phyloP scores from a whole-genome alignment of 1,140 invertebrate genomes.

The Leptinotarsa texana region DNA sequence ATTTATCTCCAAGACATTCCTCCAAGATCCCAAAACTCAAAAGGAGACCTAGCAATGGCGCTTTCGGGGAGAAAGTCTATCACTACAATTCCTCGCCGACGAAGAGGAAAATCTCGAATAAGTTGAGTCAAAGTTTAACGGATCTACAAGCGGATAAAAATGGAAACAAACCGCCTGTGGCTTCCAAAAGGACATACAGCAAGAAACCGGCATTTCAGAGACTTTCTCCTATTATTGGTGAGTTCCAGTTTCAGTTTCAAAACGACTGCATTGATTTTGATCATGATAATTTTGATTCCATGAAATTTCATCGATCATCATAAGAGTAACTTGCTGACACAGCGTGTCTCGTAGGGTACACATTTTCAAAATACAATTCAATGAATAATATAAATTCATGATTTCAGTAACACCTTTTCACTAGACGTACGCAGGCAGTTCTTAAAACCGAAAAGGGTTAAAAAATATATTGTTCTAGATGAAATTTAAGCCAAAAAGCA shows the following conservation, averaged over 20 bases:
- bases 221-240: conserved; percentile 51
- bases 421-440: no score
- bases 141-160: conserved; percentile 44
- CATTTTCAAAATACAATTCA: no score
- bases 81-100: conserved; percentile 30
- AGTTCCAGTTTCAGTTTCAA: not conserved
- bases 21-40: conserved; percentile 43
- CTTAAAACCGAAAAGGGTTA: no score
- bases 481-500: no score
- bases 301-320: no score
- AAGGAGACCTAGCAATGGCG: conserved; percentile 35
- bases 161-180: conserved; percentile 40
- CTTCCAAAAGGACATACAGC: conserved; percentile 29
- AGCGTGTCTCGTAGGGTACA: no score
- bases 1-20: conserved; percentile 27
- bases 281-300: no score
- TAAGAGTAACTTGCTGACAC: no score
- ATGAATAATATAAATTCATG: no score
- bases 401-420: no score
- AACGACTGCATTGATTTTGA: no score
- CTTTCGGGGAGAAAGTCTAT: conserved; percentile 43
- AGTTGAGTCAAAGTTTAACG: conserved; percentile 51
- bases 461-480: no score
- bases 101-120: conserved; percentile 32
- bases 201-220: conserved; percentile 43